Percentiles rank a stretch among this genome's conserved stretches.
phyloP scores from a whole-genome alignment of 2,888 invertebrate species.

The Gari tellinella region DNA sequence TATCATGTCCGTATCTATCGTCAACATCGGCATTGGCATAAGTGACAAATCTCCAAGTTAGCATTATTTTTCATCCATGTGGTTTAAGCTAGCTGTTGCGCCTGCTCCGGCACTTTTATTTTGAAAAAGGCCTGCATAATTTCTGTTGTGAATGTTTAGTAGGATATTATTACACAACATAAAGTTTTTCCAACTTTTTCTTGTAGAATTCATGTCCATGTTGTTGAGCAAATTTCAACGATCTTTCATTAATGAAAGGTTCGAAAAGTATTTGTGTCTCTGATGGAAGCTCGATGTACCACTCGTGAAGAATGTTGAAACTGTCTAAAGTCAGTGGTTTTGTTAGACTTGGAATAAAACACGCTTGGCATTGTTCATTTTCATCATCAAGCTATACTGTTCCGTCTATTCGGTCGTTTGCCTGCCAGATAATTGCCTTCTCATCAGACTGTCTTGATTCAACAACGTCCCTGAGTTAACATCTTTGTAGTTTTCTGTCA shows the following conservation, averaged over 20 bases:
- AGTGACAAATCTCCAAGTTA: slow-evolving; percentile 30
- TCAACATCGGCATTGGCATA: no score
- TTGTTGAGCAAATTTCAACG: neutral
- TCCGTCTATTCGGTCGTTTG: slow-evolving; percentile 9
- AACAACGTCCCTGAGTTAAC: slow-evolving; percentile 16
- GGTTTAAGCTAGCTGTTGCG: slow-evolving; percentile 13
- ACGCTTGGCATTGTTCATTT: neutral
- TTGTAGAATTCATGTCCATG: neutral
- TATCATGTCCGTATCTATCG: no score
- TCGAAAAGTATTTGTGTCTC: slow-evolving; percentile 30
- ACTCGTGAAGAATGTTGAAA: slow-evolving; percentile 25
- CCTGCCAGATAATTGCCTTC: neutral
- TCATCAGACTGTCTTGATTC: slow-evolving; percentile 9
- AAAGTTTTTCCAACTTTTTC: slow-evolving; percentile 25
- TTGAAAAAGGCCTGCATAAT: slow-evolving; percentile 39
- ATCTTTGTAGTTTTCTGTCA: slow-evolving; percentile 13
- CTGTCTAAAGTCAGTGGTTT: slow-evolving; percentile 12
- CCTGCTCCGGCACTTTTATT: slow-evolving; percentile 24
- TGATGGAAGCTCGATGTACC: slow-evolving; percentile 30
- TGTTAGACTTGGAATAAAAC: neutral
- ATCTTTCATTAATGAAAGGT: slow-evolving; percentile 30
- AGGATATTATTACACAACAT: slow-evolving; percentile 27
- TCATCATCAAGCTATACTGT: slow-evolving; percentile 1
- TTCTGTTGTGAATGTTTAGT: slow-evolving; percentile 29
- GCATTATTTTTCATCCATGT: slow-evolving; percentile 32